phyloP scores from a whole-genome alignment of 2,888 invertebrate genomes.

The Lasioglossum marginatum region DNA sequence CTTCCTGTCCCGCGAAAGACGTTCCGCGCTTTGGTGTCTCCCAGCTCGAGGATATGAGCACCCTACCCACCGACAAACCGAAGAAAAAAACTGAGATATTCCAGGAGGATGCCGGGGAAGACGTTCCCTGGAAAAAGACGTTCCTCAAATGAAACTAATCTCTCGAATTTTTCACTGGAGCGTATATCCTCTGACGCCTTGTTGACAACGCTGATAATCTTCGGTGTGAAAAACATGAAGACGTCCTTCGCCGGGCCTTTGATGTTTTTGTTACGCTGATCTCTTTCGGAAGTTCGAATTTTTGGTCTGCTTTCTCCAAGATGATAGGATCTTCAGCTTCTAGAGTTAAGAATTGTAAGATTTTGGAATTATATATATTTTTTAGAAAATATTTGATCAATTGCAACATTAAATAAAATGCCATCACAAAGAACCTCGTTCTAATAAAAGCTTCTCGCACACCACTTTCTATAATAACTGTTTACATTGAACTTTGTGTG shows the following conservation, averaged over 20 bases:
- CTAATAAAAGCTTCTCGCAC: too few species aligned
- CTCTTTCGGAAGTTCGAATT: not conserved
- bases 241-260: not conserved
- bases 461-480: too few species aligned
- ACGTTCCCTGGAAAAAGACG: constrained; percentile 23
- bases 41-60: constrained; percentile 27
- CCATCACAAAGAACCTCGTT: too few species aligned
- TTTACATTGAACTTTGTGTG: too few species aligned
- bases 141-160: constrained; percentile 6
- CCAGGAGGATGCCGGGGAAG: not conserved
- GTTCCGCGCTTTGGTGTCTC: constrained; percentile 47
- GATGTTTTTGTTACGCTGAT: not conserved
- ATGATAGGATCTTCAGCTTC: not conserved
- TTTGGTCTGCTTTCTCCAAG: not conserved
- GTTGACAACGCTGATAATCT: constrained; percentile 5
- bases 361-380: not conserved
- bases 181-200: too few species aligned
- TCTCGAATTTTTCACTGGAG: not conserved
- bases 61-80: not conserved
- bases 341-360: not conserved
- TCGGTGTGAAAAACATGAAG: not conserved
- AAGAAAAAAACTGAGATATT: not conserved
- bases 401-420: too few species aligned
- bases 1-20: constrained; percentile 52
- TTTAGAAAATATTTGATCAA: too few species aligned